Conservation (phyloP, 2,113 vertebrate species). For the Emydocephalus ijimae region DNA sequence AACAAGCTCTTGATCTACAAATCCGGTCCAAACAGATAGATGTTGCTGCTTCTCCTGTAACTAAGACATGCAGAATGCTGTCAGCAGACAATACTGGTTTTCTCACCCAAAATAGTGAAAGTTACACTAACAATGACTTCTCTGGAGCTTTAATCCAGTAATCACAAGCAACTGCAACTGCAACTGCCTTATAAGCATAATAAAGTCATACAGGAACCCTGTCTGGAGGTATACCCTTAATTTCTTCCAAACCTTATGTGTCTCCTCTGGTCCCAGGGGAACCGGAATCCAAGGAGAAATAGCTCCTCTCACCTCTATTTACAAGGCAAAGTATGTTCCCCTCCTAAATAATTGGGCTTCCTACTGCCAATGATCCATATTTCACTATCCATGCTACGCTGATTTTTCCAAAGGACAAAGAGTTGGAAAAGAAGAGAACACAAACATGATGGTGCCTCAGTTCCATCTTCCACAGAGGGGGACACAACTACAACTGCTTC, state of each 20-base stretch:
- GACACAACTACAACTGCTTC: too few species aligned
- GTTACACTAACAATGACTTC: neutral
- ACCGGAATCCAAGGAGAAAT: neutral
- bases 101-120: neutral
- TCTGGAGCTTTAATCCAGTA: neutral
- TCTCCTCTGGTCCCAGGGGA: neutral
- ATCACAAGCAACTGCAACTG: neutral
- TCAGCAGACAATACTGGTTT: too few species aligned
- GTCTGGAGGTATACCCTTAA: neutral
- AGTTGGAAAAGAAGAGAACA: too few species aligned
- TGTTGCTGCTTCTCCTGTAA: neutral
- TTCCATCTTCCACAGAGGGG: too few species aligned
- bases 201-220: neutral
- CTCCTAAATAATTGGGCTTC: too few species aligned
- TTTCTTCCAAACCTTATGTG: neutral
- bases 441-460: too few species aligned
- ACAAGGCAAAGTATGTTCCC: too few species aligned
- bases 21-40: neutral
- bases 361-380: neutral
- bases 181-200: neutral
- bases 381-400: neutral
- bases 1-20: neutral
- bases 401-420: neutral
- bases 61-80: neutral
- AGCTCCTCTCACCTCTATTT: neutral